Evolutionary conservation across 2,113 vertebrate species (phyloP), one percentile per base, ranked within the genome.

Genomic region (Sinocyclocheilus maitianheensis): DNA sequence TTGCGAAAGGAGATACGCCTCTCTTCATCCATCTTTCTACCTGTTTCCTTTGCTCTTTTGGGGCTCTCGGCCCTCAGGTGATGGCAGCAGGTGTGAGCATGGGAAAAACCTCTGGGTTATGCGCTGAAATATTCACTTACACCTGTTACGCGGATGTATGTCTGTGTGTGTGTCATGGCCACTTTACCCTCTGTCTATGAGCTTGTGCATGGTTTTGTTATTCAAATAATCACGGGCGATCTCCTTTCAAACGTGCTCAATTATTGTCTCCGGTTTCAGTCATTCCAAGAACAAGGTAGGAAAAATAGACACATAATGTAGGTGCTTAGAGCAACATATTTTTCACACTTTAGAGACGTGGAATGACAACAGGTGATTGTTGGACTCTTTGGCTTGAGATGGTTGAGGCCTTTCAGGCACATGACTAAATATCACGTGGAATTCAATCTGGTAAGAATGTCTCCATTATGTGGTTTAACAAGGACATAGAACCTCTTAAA

Each of bases 1-100:
- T 90, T 90, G 87, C 84, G 93, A 92, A 94, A 94, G 89, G 81
- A 87, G 93, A 95, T 89, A 90, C 88, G 65, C 78, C 89, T 87
- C 90, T 82, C 85, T 81, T 92, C 89, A 93, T 91, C 90, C 89
- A 88, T 86, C 85, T 85, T 81, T 22, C 81, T 78, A 81, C 83
- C 83, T 78, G 77, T 72, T 89, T 87, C 87, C 74, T 83, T 74
- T 77, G 26, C 26, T 72, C 51, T 84, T 40, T 84, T 46, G 4
- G 69, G 67, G 20, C 34, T 58, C 67, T 62, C 82, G 78, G 84
- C 88, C 83, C 83, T 90, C 88, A 86, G 89, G 90, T 86, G n/a
- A 24, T 71, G 79, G 80, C 91, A 89, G 92, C 91, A 90, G 87
- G 88, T 88, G 86, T 88, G 86, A 88, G 89, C 86, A 89, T 89